A percentile compares a stretch with the other conserved stretches of the same genome.
phyloP scores from a whole-genome alignment of 2,888 invertebrate species.

The Chymomyza caudatula region DNA sequence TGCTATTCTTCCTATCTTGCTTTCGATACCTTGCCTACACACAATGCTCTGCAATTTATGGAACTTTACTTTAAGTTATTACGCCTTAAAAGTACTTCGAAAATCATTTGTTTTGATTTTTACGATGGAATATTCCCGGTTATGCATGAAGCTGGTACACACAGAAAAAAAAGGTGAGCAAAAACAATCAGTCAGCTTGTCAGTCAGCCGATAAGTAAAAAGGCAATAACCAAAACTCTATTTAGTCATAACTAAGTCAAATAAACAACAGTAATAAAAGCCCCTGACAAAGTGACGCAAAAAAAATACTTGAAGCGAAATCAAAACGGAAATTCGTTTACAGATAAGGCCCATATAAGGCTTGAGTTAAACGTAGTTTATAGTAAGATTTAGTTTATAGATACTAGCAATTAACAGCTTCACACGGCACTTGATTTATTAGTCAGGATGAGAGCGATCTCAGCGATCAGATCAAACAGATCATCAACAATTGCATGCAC shows the following conservation, averaged over 20 bases:
- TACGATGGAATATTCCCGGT: background rate
- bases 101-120: background rate
- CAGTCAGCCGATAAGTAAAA: background rate
- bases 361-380: background rate
- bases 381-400: conserved; percentile 10
- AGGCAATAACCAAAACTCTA: background rate
- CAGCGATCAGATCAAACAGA: conserved; percentile 10
- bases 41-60: too few species aligned
- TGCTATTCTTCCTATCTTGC: too few species aligned
- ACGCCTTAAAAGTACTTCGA: background rate
- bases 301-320: background rate
- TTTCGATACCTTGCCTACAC: too few species aligned
- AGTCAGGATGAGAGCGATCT: conserved; percentile 33
- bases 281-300: background rate
- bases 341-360: background rate
- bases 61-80: too few species aligned
- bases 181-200: background rate
- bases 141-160: background rate
- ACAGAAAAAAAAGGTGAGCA: background rate
- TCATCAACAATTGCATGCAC: conserved; percentile 43
- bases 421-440: conserved; percentile 41
- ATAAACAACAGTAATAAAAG: background rate
- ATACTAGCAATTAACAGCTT: conserved; percentile 53
- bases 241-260: background rate
- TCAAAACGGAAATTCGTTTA: background rate